Conservation (phyloP, 2,113 vertebrate species). For the Lycaon pictus region DNA sequence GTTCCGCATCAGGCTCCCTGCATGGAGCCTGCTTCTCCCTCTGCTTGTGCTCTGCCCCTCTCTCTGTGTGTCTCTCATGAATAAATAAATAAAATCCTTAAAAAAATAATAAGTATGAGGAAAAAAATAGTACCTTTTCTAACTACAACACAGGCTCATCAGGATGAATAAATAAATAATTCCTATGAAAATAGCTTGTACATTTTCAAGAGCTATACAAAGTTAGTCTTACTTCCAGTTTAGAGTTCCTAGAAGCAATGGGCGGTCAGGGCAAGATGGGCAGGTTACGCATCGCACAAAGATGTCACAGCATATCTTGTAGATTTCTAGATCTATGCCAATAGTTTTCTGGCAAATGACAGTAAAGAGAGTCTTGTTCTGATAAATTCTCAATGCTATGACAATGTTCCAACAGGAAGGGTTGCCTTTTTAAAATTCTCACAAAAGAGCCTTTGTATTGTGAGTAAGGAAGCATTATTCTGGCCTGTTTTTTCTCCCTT, state of each 20-base stretch:
- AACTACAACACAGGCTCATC: neutral
- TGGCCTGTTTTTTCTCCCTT: neutral
- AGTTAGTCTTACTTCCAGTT: neutral
- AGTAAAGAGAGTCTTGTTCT: neutral
- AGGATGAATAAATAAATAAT: neutral
- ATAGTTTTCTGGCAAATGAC: neutral
- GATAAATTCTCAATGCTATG: neutral
- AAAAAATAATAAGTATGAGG: neutral
- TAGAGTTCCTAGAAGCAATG: neutral
- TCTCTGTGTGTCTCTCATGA: no score
- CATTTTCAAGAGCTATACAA: neutral
- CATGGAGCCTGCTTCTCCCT: no score
- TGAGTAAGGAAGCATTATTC: neutral
- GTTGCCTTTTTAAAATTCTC: neutral
- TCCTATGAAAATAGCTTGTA: neutral
- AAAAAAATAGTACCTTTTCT: neutral
- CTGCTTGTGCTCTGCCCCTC: no score
- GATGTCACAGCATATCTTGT: no score
- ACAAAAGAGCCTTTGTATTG: neutral
- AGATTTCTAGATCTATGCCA: neutral
- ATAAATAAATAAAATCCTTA: no score
- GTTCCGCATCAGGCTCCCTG: no score
- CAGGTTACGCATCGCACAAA: neutral
- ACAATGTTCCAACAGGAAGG: slow-evolving; percentile 2
- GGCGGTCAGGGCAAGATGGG: neutral